phyloP scores from a whole-genome alignment of 1,140 invertebrate genomes.

The Sycophila sp. region DNA sequence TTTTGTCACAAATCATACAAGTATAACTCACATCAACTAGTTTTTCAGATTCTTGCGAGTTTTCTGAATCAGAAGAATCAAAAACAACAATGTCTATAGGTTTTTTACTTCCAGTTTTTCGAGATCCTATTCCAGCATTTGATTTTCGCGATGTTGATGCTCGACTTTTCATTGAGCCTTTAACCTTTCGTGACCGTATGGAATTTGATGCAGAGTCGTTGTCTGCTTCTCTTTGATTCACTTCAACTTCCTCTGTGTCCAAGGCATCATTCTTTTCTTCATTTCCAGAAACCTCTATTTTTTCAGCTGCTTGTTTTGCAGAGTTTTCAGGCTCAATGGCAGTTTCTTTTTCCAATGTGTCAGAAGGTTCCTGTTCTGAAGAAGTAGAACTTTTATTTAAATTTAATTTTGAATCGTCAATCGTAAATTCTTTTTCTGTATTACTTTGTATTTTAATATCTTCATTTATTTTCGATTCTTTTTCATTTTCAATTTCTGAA shows the following conservation, averaged over 20 bases:
- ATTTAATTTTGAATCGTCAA: conserved; percentile 16
- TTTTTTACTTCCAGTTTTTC: not conserved
- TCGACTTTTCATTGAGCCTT: not conserved
- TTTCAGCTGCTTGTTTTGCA: not conserved
- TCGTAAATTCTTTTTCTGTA: not conserved
- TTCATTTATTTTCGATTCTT: not conserved
- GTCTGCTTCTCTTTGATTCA: not conserved
- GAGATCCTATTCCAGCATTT: not conserved
- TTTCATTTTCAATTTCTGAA: not conserved
- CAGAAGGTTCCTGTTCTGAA: not conserved
- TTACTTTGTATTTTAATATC: not conserved
- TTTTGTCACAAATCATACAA: conserved; percentile 51
- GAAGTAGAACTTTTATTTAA: not conserved
- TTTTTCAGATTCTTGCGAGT: not conserved
- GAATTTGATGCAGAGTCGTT: not conserved
- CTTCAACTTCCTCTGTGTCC: not conserved
- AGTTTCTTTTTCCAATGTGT: not conserved
- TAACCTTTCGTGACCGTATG: not conserved
- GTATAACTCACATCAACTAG: conserved; percentile 30
- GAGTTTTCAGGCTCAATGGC: not conserved
- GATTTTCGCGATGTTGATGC: not conserved
- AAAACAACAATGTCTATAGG: not conserved
- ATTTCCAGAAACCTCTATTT: not conserved
- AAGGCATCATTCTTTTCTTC: not conserved
- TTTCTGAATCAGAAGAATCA: conserved; percentile 16